A percentile compares a stretch with the other conserved stretches of the same genome.
phyloP scores from a whole-genome alignment of 2,888 invertebrate species.

The Iphiclides podalirius region DNA sequence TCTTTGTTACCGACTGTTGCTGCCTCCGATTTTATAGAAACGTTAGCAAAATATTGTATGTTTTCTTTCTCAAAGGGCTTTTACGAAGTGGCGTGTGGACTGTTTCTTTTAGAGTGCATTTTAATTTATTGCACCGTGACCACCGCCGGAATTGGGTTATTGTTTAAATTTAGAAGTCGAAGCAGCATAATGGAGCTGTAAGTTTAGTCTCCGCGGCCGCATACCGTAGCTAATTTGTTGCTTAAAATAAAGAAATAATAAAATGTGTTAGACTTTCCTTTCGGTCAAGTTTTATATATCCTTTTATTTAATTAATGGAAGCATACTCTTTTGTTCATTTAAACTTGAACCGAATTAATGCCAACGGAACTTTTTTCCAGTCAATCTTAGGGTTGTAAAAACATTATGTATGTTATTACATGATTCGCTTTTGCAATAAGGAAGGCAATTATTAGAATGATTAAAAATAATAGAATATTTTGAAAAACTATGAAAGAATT shows the following conservation, averaged over 20 bases:
- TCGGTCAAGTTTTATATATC: too few relatives aligned
- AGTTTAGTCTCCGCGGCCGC: conserved; percentile 42
- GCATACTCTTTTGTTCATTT: too few relatives aligned
- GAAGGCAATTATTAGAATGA: too few relatives aligned
- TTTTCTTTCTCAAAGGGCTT: conserved; percentile 66
- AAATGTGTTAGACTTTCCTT: too few relatives aligned
- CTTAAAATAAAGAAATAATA: conserved; percentile 3
- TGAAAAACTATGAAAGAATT: too few relatives aligned
- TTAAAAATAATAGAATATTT: too few relatives aligned
- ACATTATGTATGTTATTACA: too few relatives aligned
- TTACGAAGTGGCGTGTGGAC: conserved; percentile 71
- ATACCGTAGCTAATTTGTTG: conserved; percentile 35
- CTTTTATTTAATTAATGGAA: too few relatives aligned
- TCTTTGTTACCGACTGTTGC: conserved; percentile 59
- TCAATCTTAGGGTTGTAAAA: too few relatives aligned
- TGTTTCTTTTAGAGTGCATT: conserved; percentile 52
- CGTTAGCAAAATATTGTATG: conserved; percentile 77
- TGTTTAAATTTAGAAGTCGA: conserved; percentile 60
- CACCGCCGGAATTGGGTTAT: conserved; percentile 61
- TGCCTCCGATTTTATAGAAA: conserved; percentile 55
- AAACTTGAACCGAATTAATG: too few relatives aligned
- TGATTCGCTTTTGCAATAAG: too few relatives aligned
- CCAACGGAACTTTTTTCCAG: too few relatives aligned
- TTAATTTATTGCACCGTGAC: conserved; percentile 66
- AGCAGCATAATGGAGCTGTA: conserved; percentile 34